Percentiles rank a stretch among this genome's conserved stretches.
These are phyloP conservation scores for Stegana nigrithorax DNA, from an alignment of 2,888 invertebrate species.

Conservation along the genomic window DNA sequence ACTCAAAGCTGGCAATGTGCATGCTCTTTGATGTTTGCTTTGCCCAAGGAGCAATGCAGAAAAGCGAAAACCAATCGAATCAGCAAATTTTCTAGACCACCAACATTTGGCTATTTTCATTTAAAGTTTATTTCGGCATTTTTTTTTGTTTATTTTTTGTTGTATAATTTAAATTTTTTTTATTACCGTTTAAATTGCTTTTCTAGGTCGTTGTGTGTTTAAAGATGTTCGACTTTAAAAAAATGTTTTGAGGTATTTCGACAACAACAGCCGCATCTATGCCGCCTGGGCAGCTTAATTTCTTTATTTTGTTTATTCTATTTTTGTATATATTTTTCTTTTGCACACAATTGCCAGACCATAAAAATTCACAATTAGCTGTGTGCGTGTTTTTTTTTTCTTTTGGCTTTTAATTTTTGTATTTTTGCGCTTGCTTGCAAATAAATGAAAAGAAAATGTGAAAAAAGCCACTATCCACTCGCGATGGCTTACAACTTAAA, in stretches of 20 bases:
- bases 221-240: no score
- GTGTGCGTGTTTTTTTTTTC: conserved; percentile 8
- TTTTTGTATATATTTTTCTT: conserved; percentile 25
- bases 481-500: conserved; percentile 58
- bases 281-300: conserved; percentile 39
- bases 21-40: neutral
- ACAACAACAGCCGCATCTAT: no score
- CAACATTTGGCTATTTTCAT: no score
- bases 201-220: no score
- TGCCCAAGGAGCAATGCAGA: neutral
- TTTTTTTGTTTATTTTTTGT: no score
- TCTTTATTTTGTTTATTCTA: conserved; percentile 21
- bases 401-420: neutral
- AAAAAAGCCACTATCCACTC: no score
- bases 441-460: no score
- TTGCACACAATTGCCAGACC: conserved; percentile 57
- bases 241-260: no score
- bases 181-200: conserved; percentile 62
- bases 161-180: no score
- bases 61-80: conserved; percentile 5
- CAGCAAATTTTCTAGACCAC: neutral
- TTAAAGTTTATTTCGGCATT: no score
- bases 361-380: conserved; percentile 65
- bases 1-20: no score
- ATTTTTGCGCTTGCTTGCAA: neutral